These are phyloP conservation scores for Muscidifurax raptorellus DNA, from an alignment of 1,140 invertebrate species.

Conservation along the genomic window DNA sequence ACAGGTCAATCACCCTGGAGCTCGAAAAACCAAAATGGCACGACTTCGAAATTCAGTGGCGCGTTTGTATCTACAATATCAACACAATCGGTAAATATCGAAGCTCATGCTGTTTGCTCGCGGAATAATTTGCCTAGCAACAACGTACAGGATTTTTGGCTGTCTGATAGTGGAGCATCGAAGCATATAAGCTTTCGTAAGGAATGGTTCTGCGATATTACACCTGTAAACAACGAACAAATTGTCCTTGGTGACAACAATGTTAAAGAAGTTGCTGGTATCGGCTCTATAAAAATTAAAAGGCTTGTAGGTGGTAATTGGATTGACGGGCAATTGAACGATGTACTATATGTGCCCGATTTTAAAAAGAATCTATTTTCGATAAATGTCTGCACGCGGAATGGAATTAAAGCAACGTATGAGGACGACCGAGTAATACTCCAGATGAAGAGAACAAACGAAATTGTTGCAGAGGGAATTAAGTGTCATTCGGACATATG, in stretches of 20 bases:
- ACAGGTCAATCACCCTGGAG: background rate
- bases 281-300: conserved; percentile 47
- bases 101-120: background rate
- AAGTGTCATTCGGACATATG: conserved; percentile 50
- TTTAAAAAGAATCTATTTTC: conserved; percentile 57
- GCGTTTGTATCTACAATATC: background rate
- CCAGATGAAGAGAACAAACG: conserved; percentile 33
- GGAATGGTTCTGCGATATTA: too few species aligned
- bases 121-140: background rate
- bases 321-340: conserved; percentile 28
- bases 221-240: too few species aligned
- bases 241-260: conserved; percentile 52
- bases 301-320: conserved; percentile 54
- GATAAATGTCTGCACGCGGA: conserved; percentile 50
- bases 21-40: conserved; percentile 24
- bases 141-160: conserved; percentile 46
- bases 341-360: conserved; percentile 56
- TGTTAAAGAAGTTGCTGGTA: conserved; percentile 47
- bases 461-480: conserved; percentile 47
- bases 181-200: conserved; percentile 48
- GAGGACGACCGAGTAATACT: conserved; percentile 31
- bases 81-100: background rate
- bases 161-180: conserved; percentile 38
- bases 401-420: conserved; percentile 46
- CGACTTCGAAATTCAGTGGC: conserved; percentile 17